Conservation (phyloP, 2,888 invertebrate genomes). For the Brenthis hecate region DNA sequence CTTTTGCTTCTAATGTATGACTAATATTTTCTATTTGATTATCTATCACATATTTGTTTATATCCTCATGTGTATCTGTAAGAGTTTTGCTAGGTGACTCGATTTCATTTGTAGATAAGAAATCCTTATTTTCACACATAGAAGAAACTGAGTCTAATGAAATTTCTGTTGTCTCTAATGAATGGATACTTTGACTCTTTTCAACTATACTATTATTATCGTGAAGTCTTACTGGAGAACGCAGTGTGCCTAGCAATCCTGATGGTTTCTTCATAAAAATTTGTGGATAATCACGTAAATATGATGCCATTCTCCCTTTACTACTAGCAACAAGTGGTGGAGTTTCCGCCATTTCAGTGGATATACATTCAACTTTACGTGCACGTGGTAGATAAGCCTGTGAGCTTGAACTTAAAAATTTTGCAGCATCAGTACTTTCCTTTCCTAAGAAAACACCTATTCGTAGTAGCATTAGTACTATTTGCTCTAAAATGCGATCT, state of each 20-base stretch:
- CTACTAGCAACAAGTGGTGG: slow-evolving; percentile 59
- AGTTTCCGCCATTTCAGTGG: slow-evolving; percentile 55
- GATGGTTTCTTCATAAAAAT: slow-evolving; percentile 67
- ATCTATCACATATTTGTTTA: slow-evolving; percentile 2
- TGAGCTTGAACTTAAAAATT: slow-evolving; percentile 43
- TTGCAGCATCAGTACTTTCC: slow-evolving; percentile 47
- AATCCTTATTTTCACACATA: background rate
- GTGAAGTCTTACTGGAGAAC: slow-evolving; percentile 35
- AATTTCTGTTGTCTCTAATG: slow-evolving; percentile 17
- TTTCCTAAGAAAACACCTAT: slow-evolving; percentile 59
- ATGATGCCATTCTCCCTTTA: slow-evolving; percentile 59
- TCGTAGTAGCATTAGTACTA: slow-evolving; percentile 67
- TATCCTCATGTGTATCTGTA: slow-evolving; percentile 24
- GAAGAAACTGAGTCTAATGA: slow-evolving; percentile 15
- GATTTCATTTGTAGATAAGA: background rate
- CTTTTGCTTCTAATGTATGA: slow-evolving; percentile 19
- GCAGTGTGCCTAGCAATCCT: slow-evolving; percentile 42
- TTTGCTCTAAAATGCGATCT: slow-evolving; percentile 73
- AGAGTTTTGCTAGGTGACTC: background rate
- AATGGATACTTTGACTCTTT: slow-evolving; percentile 17
- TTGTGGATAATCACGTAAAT: slow-evolving; percentile 68
- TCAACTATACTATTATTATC: background rate
- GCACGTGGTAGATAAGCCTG: slow-evolving; percentile 30
- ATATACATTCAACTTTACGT: slow-evolving; percentile 41
- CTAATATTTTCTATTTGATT: slow-evolving; percentile 15